Conservation (phyloP, 2,113 vertebrate species). For the Hydrolagus affinis region DNA sequence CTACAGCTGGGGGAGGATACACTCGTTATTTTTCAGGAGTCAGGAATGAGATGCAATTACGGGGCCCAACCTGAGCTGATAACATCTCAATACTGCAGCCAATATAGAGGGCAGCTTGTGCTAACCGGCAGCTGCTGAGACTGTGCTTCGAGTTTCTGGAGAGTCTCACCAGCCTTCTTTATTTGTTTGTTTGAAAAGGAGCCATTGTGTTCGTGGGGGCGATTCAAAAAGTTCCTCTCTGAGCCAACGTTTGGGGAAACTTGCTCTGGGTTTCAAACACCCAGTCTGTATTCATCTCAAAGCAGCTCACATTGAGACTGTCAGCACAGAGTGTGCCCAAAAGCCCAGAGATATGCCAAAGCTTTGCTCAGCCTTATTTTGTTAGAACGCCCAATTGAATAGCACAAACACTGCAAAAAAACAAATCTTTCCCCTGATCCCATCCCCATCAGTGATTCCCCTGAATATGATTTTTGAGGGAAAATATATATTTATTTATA, state of each 20-base stretch:
- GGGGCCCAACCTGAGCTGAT: constrained; percentile 57
- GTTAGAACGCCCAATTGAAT: constrained; percentile 50
- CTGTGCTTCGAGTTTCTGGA: constrained; percentile 45
- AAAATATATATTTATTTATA: no score
- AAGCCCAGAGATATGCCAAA: constrained; percentile 47
- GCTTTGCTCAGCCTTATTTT: constrained; percentile 49
- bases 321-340: constrained; percentile 47
- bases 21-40: constrained; percentile 61
- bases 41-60: constrained; percentile 68
- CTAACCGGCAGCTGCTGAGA: constrained; percentile 54
- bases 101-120: constrained; percentile 61
- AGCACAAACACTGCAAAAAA: background rate
- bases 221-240: constrained; percentile 62
- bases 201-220: constrained; percentile 70
- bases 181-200: constrained; percentile 87
- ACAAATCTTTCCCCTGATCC: background rate
- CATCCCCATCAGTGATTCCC: background rate
- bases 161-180: constrained; percentile 57
- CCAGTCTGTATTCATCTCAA: constrained; percentile 59
- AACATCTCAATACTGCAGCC: constrained; percentile 56
- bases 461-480: background rate
- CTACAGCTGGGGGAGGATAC: constrained; percentile 49
- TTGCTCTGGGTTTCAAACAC: constrained; percentile 63
- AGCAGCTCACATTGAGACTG: constrained; percentile 57
- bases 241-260: constrained; percentile 55